A percentile compares a stretch with the other conserved stretches of the same genome.
These are phyloP conservation scores for Pseudachorutes palmiensis DNA, from an alignment of 1,140 invertebrate genomes.

Conservation along the genomic window DNA sequence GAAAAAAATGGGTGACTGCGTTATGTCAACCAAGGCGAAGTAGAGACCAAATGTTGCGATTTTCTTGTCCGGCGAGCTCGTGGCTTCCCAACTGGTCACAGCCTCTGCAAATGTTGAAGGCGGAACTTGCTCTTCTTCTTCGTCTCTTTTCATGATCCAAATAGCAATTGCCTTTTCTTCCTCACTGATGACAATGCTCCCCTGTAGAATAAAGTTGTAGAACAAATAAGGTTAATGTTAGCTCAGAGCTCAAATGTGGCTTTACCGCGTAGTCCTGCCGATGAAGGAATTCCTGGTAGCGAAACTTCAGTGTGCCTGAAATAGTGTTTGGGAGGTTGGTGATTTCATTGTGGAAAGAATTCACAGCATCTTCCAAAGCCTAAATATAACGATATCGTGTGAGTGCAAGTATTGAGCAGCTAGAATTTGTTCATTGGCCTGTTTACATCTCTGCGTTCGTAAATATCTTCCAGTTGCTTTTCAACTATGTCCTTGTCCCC, in stretches of 20 bases:
- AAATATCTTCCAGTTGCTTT: background rate
- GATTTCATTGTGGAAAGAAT: background rate
- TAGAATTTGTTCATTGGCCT: too few relatives aligned
- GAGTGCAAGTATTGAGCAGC: too few relatives aligned
- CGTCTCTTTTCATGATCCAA: background rate
- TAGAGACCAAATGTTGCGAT: background rate
- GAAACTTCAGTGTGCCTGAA: background rate
- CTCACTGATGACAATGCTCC: background rate
- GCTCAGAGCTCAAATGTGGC: background rate
- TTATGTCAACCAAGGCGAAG: background rate
- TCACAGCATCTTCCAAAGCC: background rate
- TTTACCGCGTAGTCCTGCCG: background rate
- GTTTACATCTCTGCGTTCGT: too few relatives aligned
- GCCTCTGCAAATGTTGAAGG: background rate
- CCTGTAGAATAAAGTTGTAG: background rate
- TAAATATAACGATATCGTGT: background rate
- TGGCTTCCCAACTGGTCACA: background rate
- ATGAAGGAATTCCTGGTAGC: background rate
- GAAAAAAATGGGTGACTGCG: background rate
- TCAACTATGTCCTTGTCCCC: background rate
- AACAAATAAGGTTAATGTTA: background rate
- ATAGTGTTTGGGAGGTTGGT: background rate
- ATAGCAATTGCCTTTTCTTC: background rate
- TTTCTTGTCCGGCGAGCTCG: background rate
- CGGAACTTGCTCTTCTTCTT: too few relatives aligned